Conservation (phyloP, 2,888 invertebrate species). For the Leptopilina drosophilae region DNA sequence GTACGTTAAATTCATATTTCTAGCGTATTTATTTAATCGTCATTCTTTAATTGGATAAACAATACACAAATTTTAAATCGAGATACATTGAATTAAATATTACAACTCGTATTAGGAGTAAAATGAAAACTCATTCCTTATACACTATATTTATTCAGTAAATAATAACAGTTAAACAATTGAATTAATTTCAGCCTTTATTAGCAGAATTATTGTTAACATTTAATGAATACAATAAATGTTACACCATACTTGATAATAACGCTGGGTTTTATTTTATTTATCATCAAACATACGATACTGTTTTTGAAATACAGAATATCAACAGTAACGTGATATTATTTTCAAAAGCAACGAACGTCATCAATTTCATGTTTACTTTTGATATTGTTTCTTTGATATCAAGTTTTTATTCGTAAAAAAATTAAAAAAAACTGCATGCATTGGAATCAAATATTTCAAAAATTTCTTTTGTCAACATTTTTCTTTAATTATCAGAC, state of each 20-base stretch:
- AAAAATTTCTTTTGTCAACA: not conserved
- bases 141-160: too few relatives aligned
- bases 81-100: too few relatives aligned
- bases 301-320: constrained; percentile 1
- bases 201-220: not conserved
- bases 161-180: too few relatives aligned
- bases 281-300: constrained; percentile 6
- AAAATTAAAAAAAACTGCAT: not conserved
- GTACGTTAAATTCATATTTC: too few relatives aligned
- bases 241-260: constrained; percentile 1
- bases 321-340: not conserved
- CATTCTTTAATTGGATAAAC: too few relatives aligned
- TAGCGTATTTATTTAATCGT: too few relatives aligned
- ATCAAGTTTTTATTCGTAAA: constrained; percentile 7
- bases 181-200: not conserved
- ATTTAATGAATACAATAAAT: not conserved
- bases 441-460: not conserved
- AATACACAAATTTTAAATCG: too few relatives aligned
- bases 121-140: too few relatives aligned
- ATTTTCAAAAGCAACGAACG: not conserved
- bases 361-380: constrained; percentile 15
- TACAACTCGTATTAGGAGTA: too few relatives aligned
- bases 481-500: not conserved
- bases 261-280: constrained; percentile 18
- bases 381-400: not conserved